Evolutionary conservation across 2,797 vertebrate genomes (phyloP).

Genomic region (Sebastes jordani): DNA sequence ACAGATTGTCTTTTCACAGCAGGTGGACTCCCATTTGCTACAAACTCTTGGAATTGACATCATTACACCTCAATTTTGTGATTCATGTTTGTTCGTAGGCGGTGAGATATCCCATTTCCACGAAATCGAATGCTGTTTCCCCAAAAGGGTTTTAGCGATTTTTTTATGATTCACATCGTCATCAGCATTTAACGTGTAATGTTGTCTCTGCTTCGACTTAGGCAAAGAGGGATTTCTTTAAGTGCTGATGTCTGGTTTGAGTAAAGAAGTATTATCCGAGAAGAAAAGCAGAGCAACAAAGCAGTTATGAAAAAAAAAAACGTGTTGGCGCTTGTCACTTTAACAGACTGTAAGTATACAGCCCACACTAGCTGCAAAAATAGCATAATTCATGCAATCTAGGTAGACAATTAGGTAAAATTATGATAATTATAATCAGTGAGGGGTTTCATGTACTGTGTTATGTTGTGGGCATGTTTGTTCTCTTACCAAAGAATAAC

Average conservation of each 20-base stretch:
- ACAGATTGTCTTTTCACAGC: slow-evolving; percentile 85
- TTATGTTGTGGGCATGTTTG: slow-evolving; percentile 20
- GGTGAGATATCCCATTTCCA: slow-evolving; percentile 66
- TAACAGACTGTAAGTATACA: slow-evolving; percentile 68
- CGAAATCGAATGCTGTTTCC: slow-evolving; percentile 43
- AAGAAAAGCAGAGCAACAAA: slow-evolving; percentile 18
- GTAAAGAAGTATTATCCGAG: slow-evolving; percentile 26
- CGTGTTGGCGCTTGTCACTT: slow-evolving; percentile 49
- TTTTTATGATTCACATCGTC: slow-evolving; percentile 60
- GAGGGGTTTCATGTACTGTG: slow-evolving; percentile 38
- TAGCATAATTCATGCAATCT: slow-evolving; percentile 66
- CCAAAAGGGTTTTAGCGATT: slow-evolving; percentile 58
- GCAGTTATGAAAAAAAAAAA: neutral
- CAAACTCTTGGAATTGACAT: slow-evolving; percentile 86
- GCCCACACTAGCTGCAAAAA: slow-evolving; percentile 70
- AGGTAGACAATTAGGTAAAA: slow-evolving; percentile 70
- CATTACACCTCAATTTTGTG: slow-evolving; percentile 86
- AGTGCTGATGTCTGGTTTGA: slow-evolving; percentile 11
- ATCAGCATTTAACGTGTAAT: slow-evolving; percentile 56
- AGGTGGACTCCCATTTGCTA: slow-evolving; percentile 79
- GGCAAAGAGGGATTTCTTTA: slow-evolving; percentile 26
- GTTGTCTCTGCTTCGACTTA: slow-evolving; percentile 29
- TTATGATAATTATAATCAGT: slow-evolving; percentile 73
- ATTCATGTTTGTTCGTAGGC: slow-evolving; percentile 80
- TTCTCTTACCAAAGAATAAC: slow-evolving; percentile 23